Percentiles rank a stretch among this genome's conserved stretches.
These are phyloP conservation scores for Eulacestoma nigropectus DNA, from an alignment of 2,113 vertebrate species.

Conservation along the genomic window DNA sequence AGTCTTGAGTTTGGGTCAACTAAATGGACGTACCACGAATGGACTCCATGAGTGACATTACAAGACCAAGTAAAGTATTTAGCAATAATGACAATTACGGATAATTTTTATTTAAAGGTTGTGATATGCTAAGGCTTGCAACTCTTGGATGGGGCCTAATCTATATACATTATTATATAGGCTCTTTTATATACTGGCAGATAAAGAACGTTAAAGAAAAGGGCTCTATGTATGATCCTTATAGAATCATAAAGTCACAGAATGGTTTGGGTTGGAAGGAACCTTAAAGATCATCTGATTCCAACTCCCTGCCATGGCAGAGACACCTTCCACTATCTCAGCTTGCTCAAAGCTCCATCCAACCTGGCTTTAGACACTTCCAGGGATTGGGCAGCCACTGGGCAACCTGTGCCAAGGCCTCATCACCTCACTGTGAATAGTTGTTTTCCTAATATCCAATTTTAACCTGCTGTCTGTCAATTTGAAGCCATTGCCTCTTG, in stretches of 20 bases:
- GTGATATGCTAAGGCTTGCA: neutral
- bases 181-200: neutral
- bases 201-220: neutral
- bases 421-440: neutral
- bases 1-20: neutral
- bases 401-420: neutral
- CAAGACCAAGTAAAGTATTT: neutral
- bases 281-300: neutral
- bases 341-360: neutral
- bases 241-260: neutral
- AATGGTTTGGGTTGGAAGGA: neutral
- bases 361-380: neutral
- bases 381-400: neutral
- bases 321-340: neutral
- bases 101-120: neutral
- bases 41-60: neutral
- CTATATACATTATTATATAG: too few species aligned
- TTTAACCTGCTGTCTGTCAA: neutral
- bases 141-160: neutral
- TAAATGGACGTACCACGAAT: neutral
- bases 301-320: neutral
- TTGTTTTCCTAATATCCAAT: neutral
- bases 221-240: neutral
- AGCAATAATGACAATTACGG: neutral
- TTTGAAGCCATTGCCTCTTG: neutral